A percentile compares a stretch with the other conserved stretches of the same genome.
Evolutionary conservation across 2,888 invertebrate species (phyloP).

Genomic region (Troilus luridus): DNA sequence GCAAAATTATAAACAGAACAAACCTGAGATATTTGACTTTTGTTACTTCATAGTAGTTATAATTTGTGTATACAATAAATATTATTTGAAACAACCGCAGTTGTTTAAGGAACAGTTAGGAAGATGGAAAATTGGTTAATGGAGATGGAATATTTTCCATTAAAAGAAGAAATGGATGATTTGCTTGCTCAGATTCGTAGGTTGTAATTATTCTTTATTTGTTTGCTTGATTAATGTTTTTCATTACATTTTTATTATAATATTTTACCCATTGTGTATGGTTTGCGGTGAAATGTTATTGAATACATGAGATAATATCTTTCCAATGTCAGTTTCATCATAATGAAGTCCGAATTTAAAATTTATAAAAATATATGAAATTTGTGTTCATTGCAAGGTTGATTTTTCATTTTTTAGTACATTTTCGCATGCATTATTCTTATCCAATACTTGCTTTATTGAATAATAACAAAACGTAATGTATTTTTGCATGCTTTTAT

Average conservation of each 20-base stretch:
- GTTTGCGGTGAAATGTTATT: neutral
- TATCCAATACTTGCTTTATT: no score
- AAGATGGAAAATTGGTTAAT: constrained; percentile 30
- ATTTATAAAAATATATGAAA: neutral
- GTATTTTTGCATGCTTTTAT: neutral
- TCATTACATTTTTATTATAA: neutral
- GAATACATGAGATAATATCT: neutral
- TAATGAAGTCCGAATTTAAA: no score
- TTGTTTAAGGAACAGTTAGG: neutral
- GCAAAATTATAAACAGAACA: neutral
- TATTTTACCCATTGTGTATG: neutral
- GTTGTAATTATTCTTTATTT: neutral
- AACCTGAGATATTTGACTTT: neutral
- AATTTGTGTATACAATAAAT: neutral
- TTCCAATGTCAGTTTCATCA: neutral
- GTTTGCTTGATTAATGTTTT: neutral
- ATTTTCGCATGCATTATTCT: neutral
- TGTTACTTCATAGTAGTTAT: neutral
- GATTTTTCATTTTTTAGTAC: neutral
- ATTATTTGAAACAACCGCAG: no score
- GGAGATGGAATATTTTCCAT: constrained; percentile 19
- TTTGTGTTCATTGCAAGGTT: neutral
- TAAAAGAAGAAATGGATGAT: neutral
- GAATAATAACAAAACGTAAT: neutral
- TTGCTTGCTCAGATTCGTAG: neutral